Percentiles rank a stretch among this genome's conserved stretches.
Conservation (phyloP, 2,113 vertebrate species). For the Bolborhynchus lineola region DNA sequence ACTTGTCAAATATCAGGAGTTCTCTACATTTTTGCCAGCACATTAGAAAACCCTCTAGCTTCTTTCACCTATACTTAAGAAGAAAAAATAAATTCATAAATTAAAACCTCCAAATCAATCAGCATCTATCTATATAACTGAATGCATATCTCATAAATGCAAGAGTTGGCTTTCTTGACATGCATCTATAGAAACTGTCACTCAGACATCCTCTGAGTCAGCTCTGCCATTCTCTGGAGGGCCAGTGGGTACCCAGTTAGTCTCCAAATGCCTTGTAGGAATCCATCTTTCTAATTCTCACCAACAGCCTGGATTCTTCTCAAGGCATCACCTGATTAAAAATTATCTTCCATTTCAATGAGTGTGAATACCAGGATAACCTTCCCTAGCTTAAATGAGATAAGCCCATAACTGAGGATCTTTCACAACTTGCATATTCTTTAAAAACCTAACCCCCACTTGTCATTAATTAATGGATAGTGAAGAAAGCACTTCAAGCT, state of each 20-base stretch:
- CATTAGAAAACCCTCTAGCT: background rate
- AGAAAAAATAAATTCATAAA: background rate
- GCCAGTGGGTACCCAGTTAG: background rate
- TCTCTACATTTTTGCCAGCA: background rate
- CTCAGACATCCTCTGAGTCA: background rate
- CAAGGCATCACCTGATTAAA: background rate
- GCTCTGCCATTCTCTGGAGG: background rate
- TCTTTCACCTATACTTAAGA: background rate
- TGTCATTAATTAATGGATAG: background rate
- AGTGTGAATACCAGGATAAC: background rate
- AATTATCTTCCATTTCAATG: background rate
- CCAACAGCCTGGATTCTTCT: background rate
- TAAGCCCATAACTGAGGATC: background rate
- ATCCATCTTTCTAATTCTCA: background rate
- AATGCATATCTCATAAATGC: background rate
- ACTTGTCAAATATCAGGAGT: background rate
- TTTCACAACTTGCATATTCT: background rate
- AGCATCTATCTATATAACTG: background rate
- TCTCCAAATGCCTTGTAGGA: background rate
- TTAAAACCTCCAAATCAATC: background rate
- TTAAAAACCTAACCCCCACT: background rate
- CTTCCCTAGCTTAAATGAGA: background rate
- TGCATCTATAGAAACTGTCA: background rate
- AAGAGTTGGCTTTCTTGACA: background rate
- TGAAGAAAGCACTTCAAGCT: background rate